Base-by-base conservation (phyloP, 2,888 invertebrate species). In the Sarcophaga carnaria region DNA sequence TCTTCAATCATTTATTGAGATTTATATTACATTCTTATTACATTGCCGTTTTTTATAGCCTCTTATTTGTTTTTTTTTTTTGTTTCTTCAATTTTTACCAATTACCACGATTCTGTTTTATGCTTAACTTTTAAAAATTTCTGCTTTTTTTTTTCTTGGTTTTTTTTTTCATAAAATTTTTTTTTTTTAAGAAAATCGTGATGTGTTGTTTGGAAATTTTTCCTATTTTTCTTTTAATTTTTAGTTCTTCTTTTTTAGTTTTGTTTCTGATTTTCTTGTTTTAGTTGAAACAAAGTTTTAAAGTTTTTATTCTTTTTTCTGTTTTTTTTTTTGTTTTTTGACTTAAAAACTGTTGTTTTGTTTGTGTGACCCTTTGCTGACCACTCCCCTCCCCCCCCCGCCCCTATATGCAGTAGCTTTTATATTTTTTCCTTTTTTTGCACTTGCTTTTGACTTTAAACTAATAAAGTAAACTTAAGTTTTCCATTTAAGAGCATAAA, bases 381-480 rank as follows among this genome's bases (percentile, higher is more conserved):
- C 20, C 20, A 20, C 20, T 1, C 20, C 20, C 20, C 20, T 20
- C 20, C 20, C 20, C 8, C 45, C 10, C 8, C 11, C 45, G 3
- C 8, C 11, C 17, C 14, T 54, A 4, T 14, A 17, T 54, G 54
- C 14, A 54, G 17, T 2, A 14, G 14, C 2, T 60, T 59, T 67
- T 62, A 62, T 62, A 25, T 72, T 1, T 45, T 27, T 10, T 10
- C 0, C 37, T 2, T 49, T 6, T 59, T 22, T 69, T 54, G 49
- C 4, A 10, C n/a, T 20, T 20, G 22, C 60, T 60, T 59, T 76
- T 63, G 25, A 66, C 78, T 78, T 25, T 70, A 49, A 80, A 75
- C 71, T 79, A 80, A 84, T 80, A 84, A 84, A 84, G 70, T 66
- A 60, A 80, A 75, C 47, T 80, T 75, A 70, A 76, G 80, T 70